Base-by-base conservation (phyloP, 92 coral and sea anemone genomes). In the Montipora capitata region DNA sequence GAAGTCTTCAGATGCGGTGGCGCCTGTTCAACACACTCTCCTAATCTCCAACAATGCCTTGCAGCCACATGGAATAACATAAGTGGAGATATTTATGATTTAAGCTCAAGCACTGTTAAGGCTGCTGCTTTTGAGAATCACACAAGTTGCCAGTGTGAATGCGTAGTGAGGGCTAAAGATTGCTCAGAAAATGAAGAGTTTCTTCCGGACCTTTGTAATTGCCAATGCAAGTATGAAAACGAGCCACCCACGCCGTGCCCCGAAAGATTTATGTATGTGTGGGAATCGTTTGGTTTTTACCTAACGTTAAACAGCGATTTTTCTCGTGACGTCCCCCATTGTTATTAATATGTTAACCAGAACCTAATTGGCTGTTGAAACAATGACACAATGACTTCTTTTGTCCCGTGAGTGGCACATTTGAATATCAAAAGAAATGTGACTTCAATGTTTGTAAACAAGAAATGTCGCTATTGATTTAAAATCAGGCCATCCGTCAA, bases 1-100 rank as follows among this genome's bases (percentile, higher is more conserved):
- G 91, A 86, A 18, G 72, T 76, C 58, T 78, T 80, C 84, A 74
- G 84, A 48, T 91, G 94, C 43, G 42, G 52, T 10, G 94, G 94
- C 2, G 83, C 69, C 14, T 91, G 94, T 54, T 18, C 57, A 3
- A 73, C 72, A 12, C 15, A 7, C 45, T 80, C 94, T 14, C 94
- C 94, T 13, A 51, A 40, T 12, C 35, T 39, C 3, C 62, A 61
- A 10, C 79, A 81, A n/a, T 91, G 94, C 75, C 78, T 15, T 13
- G 67, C 88, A 1, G 65, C 42, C 6, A 52, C 83, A 2, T 54
- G 42, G 20, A 79, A 86, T 54, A 73, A 80, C 40, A 40, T 91
- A 10, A 74, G n/a, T 0, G 77, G 80, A 7, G 14, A 7, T 5
- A 90, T 91, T 13, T 2, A n/a, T 16, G 75, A 69, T 15, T 4